Evolutionary conservation across 2,113 vertebrate genomes (phyloP), one percentile per base, ranked within the genome.

Genomic region (Chaenocephalus aceratus): DNA sequence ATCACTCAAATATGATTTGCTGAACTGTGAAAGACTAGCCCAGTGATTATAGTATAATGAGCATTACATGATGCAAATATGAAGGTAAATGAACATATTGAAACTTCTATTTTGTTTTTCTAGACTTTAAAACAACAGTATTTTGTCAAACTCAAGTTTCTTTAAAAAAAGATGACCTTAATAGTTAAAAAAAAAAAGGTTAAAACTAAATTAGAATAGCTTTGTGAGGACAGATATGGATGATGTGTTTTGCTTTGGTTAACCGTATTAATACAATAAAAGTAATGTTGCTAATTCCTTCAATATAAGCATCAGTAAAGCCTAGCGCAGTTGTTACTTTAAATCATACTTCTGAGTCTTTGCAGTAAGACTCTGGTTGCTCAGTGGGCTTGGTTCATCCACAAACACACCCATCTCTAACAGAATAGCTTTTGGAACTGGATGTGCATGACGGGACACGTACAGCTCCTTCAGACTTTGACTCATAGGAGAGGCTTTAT

Each of bases 401-500:
- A 84, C 56, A 73, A 93, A 88, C 64, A 96, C 94, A 0, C 95
- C 95, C 91, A 92, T 93, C 65, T 91, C 14, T 18, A 49, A 13
- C 48, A 96, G 84, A 15, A 92, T 6, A 59, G 81, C 85, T 53
- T 72, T 72, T 0, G 94, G 93, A 45, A 95, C 2, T 0, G 77
- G 93, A 0, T 80, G 90, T 10, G 94, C 74, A 6, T 96, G 89
- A 10, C 95, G 93, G 14, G 95, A 96, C 58, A 85, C 87, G 0
- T 92, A 95, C 3, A 73, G n/a, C 34, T 41, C 84, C 64, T 77
- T 76, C 83, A 95, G 85, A 21, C 86, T 79, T 3, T 67, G 60
- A 23, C 41, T 92, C 88, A 96, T 95, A 0, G 95, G 94, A 0
- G 91, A 85, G 1, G 94, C 80, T 36, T 88, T 79, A 1, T 97